Percentiles rank a stretch among this genome's conserved stretches.
Conservation (phyloP, 2,797 vertebrate species). For the Mastacembelus armatus region DNA sequence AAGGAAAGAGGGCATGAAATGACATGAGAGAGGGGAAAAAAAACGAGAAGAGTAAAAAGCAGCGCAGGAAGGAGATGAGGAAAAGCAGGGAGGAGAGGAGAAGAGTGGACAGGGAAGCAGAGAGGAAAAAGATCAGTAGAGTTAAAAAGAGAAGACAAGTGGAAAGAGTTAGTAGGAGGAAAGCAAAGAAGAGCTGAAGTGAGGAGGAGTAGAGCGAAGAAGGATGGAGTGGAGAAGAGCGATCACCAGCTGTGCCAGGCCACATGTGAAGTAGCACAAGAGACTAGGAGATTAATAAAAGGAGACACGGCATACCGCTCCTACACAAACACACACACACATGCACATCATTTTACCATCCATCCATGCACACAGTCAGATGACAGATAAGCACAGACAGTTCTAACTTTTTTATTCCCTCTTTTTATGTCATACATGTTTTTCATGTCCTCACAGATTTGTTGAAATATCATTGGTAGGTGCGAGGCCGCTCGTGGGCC, state of each 20-base stretch:
- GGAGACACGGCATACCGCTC: neutral
- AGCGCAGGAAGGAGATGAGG: too few species aligned
- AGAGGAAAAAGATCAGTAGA: neutral
- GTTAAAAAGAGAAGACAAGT: neutral
- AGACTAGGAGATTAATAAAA: slow-evolving; percentile 28
- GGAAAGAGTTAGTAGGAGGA: neutral
- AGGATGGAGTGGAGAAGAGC: neutral
- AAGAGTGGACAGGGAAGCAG: too few species aligned
- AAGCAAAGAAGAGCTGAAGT: neutral
- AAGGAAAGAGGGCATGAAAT: neutral
- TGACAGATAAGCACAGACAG: neutral
- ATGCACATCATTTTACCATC: neutral
- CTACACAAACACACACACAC: neutral
- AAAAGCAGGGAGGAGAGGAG: too few species aligned
- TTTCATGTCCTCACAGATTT: neutral
- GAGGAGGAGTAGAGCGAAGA: neutral
- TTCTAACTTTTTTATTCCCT: slow-evolving; percentile 8
- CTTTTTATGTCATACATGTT: neutral
- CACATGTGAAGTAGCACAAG: slow-evolving; percentile 19
- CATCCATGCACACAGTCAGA: neutral
- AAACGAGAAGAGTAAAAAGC: too few species aligned
- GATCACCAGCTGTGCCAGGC: slow-evolving; percentile 50
- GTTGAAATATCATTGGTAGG: neutral
- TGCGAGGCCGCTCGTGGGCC: slow-evolving; percentile 3
- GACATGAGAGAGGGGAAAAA: too few species aligned